Percentiles rank a stretch among this genome's conserved stretches.
These are phyloP conservation scores for Pollenia labialis DNA, from an alignment of 2,888 invertebrate species.

Conservation along the genomic window DNA sequence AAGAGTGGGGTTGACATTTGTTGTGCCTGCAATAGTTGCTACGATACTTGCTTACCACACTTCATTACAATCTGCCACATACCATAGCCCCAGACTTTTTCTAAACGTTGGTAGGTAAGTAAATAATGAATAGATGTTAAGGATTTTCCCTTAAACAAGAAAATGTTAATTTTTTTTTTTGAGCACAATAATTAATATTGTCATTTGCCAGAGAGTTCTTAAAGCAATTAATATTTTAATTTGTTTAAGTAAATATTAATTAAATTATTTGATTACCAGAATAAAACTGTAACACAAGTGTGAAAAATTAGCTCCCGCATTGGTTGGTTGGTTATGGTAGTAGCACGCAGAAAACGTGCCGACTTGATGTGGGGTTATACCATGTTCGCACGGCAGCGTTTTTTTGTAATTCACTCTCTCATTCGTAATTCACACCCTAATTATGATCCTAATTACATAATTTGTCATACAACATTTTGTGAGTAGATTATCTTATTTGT, in stretches of 20 bases:
- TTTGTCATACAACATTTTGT: too few relatives aligned
- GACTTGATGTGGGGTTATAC: too few relatives aligned
- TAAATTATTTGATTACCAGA: not conserved
- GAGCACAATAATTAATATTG: not conserved
- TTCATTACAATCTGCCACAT: conserved; percentile 19
- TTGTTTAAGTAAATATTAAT: conserved; percentile 4
- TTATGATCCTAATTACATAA: too few relatives aligned
- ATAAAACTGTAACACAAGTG: too few relatives aligned
- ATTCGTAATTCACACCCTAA: too few relatives aligned
- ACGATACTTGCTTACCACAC: conserved; percentile 61
- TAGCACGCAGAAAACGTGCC: too few relatives aligned
- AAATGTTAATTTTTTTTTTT: conserved; percentile 21
- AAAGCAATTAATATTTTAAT: not conserved
- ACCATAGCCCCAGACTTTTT: not conserved
- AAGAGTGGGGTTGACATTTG: conserved; percentile 56
- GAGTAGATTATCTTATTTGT: too few relatives aligned
- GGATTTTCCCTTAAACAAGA: not conserved
- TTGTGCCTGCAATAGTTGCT: conserved; percentile 76
- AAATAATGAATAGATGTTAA: not conserved
- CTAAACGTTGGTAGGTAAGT: not conserved
- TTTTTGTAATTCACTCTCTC: too few relatives aligned
- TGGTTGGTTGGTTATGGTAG: too few relatives aligned
- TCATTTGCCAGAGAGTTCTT: not conserved
- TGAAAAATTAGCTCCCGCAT: too few relatives aligned
- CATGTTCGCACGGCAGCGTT: too few relatives aligned